Evolutionary conservation across 2,888 invertebrate species (phyloP).

Genomic region (Tricholauxania praeusta): DNA sequence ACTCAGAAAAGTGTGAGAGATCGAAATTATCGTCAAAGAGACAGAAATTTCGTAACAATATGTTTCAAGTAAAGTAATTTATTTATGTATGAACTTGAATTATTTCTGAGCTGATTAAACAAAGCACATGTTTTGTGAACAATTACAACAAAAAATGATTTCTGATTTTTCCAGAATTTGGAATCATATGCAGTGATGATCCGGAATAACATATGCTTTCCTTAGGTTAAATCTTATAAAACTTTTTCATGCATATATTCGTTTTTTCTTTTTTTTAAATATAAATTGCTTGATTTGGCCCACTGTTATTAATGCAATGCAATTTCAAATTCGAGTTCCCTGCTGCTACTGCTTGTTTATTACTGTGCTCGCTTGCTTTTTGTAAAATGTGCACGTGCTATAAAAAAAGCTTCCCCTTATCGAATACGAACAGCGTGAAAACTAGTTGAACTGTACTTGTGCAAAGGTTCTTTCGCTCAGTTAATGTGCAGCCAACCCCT

Average conservation of each 20-base stretch:
- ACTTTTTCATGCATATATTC: background rate
- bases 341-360: slow-evolving; percentile 26
- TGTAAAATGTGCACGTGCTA: slow-evolving; percentile 30
- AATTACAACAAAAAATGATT: too few species aligned
- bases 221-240: background rate
- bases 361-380: slow-evolving; percentile 17
- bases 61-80: too few species aligned
- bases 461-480: slow-evolving; percentile 4
- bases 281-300: background rate
- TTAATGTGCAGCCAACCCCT: slow-evolving; percentile 22
- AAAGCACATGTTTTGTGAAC: too few species aligned
- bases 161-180: too few species aligned
- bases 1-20: too few species aligned
- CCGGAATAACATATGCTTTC: too few species aligned
- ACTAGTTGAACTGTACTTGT: slow-evolving; percentile 30
- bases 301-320: slow-evolving; percentile 33
- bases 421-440: slow-evolving; percentile 34
- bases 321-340: slow-evolving; percentile 24
- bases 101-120: too few species aligned
- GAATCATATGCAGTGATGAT: too few species aligned
- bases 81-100: too few species aligned
- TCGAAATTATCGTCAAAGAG: too few species aligned
- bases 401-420: slow-evolving; percentile 5
- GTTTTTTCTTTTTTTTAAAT: background rate
- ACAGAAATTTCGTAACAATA: too few species aligned